Evolutionary conservation across 1,140 invertebrate genomes (phyloP), one percentile per base, ranked within the genome.

Genomic region (Protaetia brevitarsis): DNA sequence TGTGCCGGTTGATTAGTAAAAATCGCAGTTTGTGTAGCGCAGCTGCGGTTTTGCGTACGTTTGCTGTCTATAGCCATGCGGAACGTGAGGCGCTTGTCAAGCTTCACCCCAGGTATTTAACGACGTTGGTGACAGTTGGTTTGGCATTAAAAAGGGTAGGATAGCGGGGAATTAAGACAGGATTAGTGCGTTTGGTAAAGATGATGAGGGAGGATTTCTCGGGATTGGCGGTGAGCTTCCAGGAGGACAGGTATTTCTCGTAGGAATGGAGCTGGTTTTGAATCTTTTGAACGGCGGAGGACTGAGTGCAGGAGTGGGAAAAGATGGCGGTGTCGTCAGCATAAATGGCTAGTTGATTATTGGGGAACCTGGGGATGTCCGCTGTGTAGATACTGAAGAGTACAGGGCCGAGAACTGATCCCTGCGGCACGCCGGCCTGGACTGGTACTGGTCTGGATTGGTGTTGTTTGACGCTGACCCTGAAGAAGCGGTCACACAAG

Each of bases 401-500:
- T 6, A 37, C 34, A 13, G 34, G 3, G 2, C 34, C 34, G 10
- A 37, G 34, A 16, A 37, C 34, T 37, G 34, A 36, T 10, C 34
- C 34, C 34, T 36, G 34, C 2, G 5, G 34, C n/a, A 37, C 34
- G 11, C 73, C 72, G n/a, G 71, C 70, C 41, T 26, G 27, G 13
- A 71, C 65, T 2, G 37, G 23, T 31, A 71, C 71, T 28, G 31
- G 36, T 0, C 59, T 59, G 6, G 71, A 72, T 0, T n/a, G 7
- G n/a, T n/a, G n/a, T n/a, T 67, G 31, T 16, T 63, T 63, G 10
- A 64, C 11, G 3, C 13, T 1, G 10, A 56, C 10, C n/a, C 7
- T 26, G 23, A 67, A 29, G 75, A 31, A 71, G 76, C 78, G 36
- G 67, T 68, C 11, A 78, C 64, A 5, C 78, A 66, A 2, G 74